phyloP scores from a whole-genome alignment of 1,140 invertebrate species.

The Drosophila ambigua region DNA sequence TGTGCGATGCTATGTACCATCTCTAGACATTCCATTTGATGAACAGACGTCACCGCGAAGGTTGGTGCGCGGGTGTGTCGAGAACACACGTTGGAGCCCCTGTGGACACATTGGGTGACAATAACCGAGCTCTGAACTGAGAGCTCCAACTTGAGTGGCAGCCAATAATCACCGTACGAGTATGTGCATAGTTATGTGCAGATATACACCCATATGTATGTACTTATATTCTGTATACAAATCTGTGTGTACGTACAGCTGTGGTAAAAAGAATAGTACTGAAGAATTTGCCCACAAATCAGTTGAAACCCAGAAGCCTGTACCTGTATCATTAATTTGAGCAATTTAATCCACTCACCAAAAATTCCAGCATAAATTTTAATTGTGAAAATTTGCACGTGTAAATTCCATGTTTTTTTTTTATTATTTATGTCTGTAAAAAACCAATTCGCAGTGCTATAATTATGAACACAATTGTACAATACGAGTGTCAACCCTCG shows the following conservation, averaged over 20 bases:
- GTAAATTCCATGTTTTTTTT: too few species aligned
- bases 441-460: too few species aligned
- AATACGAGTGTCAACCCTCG: neutral
- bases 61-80: constrained; percentile 39
- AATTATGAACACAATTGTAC: too few species aligned
- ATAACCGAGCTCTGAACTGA: constrained; percentile 39
- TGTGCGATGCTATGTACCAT: neutral
- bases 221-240: neutral
- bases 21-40: constrained; percentile 45
- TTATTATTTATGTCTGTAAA: too few species aligned
- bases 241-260: neutral
- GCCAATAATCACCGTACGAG: constrained; percentile 38
- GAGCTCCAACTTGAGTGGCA: constrained; percentile 50
- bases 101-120: constrained; percentile 36
- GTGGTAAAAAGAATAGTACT: too few species aligned
- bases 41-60: constrained; percentile 50
- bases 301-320: too few species aligned
- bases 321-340: too few species aligned
- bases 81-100: constrained; percentile 23
- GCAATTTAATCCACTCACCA: too few species aligned
- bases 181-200: constrained; percentile 1
- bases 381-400: too few species aligned
- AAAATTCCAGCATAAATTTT: too few species aligned
- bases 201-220: neutral
- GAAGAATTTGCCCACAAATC: too few species aligned